Conservation (phyloP, 2,888 invertebrate genomes). For the Drosophila recens region DNA sequence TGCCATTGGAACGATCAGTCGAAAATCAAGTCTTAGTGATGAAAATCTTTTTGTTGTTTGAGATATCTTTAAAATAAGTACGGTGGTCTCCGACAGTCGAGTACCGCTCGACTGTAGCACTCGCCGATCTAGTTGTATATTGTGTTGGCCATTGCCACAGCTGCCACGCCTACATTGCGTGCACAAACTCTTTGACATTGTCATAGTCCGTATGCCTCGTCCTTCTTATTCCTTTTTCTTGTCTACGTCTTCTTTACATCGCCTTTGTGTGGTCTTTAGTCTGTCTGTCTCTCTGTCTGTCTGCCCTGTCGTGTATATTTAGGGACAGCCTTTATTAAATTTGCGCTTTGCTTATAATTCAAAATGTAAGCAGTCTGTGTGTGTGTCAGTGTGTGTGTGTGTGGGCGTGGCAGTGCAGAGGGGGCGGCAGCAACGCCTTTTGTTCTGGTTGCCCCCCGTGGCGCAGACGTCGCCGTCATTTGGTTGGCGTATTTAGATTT, state of each 20-base stretch:
- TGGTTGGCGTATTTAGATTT: constrained; percentile 79
- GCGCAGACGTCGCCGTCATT: constrained; percentile 73
- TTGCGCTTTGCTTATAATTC: constrained; percentile 79
- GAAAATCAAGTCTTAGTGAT: too few relatives aligned
- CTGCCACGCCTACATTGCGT: constrained; percentile 76
- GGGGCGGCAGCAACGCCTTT: constrained; percentile 34
- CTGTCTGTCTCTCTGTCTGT: neutral
- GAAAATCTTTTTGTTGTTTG: too few relatives aligned
- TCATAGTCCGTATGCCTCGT: constrained; percentile 65
- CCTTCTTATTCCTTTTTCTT: constrained; percentile 13
- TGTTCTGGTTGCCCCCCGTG: constrained; percentile 52
- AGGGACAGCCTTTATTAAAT: constrained; percentile 75
- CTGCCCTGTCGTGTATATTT: constrained; percentile 47
- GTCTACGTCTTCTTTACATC: constrained; percentile 3
- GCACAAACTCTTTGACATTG: constrained; percentile 81
- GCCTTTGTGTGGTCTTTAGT: constrained; percentile 20
- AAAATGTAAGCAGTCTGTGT: constrained; percentile 69
- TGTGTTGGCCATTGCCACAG: constrained; percentile 50
- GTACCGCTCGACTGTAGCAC: too few relatives aligned
- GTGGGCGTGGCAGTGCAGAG: constrained; percentile 33
- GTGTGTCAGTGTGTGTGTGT: constrained; percentile 13
- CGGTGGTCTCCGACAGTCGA: too few relatives aligned
- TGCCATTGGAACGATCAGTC: too few relatives aligned
- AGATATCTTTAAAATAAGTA: too few relatives aligned
- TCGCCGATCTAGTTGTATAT: constrained; percentile 18